Base-by-base conservation (phyloP, 2,888 invertebrate species). In the Cosmia trapezina region DNA sequence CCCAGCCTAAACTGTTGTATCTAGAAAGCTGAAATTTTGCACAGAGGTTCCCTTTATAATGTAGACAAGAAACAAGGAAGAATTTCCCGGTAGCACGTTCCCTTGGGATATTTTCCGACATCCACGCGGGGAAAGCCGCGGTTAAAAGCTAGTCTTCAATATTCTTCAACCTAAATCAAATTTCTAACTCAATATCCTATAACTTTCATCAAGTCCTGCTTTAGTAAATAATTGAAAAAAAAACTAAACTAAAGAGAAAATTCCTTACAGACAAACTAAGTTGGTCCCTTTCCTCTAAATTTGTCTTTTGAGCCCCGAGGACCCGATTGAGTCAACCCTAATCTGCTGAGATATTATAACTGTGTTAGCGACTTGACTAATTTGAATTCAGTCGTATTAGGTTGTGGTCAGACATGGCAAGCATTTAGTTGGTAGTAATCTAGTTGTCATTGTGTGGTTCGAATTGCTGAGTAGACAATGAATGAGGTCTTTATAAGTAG, bases 291-390 rank as follows among this genome's bases (percentile, higher is more conserved):
- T 14, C 49, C 53, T n/a, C 45, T 22, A 70, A 67, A 67, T 70
- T 66, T 49, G 57, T 77, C 45, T 66, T 82, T 82, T 78, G 53
- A 61, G 53, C 37, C 71, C 53, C 68, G 12, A 64, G 56, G 22
- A 43, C 60, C 33, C 80, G 56, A 68, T 61, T 66, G 59, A 60
- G 56, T 45, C 70, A 83, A 73, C 83, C 83, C 73, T 79, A 73
- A 83, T 83, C 66, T 45, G 47, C 67, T 60, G 60, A 70, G 66
- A 70, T 56, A 80, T 70, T 69, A 64, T 79, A 80, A 83, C 70
- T 70, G 47, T 64, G 53, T 83, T 83, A 70, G 66, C 11, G 51
- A 47, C 45, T 66, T 12, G 45, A 72, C 49, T 83, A 64, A 73
- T 83, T 83, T 73, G 70, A 73, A 80, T 60, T 83, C 22, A 28